Conservation (phyloP, 2,113 vertebrate genomes). For the Syngnathoides biaculeatus region DNA sequence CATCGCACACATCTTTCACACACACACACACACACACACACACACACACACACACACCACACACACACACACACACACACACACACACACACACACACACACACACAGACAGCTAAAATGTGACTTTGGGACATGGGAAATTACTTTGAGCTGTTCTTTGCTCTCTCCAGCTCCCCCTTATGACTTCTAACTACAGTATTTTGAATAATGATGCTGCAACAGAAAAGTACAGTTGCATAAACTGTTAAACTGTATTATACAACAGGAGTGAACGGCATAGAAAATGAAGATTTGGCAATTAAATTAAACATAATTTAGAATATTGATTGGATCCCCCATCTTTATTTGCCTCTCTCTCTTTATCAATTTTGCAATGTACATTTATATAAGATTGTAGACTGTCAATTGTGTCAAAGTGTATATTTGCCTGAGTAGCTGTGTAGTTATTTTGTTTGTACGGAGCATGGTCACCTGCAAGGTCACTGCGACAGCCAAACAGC, state of each 20-base stretch:
- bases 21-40: constrained; percentile 11
- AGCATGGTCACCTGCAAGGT: constrained; percentile 10
- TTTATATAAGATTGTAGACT: background rate
- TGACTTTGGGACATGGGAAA: constrained; percentile 58
- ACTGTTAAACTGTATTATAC: background rate
- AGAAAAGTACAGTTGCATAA: background rate
- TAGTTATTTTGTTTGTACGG: constrained; percentile 3
- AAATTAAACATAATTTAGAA: background rate
- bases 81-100: constrained; percentile 14
- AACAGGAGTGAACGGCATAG: background rate
- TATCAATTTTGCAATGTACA: background rate
- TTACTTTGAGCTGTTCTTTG: constrained; percentile 2
- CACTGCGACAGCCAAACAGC: constrained; percentile 30
- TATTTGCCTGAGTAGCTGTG: background rate
- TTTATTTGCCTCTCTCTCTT: background rate
- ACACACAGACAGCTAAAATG: constrained; percentile 53
- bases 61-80: constrained; percentile 9
- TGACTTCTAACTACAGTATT: constrained; percentile 23
- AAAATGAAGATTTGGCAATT: background rate
- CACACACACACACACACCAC: constrained; percentile 26
- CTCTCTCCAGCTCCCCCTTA: constrained; percentile 46
- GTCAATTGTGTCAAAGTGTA: background rate
- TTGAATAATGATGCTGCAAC: constrained; percentile 15
- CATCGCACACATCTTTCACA: constrained; percentile 9
- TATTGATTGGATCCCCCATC: background rate